A percentile compares a stretch with the other conserved stretches of the same genome.
phyloP scores from a whole-genome alignment of 2,797 vertebrate species.

The Sparus aurata region DNA sequence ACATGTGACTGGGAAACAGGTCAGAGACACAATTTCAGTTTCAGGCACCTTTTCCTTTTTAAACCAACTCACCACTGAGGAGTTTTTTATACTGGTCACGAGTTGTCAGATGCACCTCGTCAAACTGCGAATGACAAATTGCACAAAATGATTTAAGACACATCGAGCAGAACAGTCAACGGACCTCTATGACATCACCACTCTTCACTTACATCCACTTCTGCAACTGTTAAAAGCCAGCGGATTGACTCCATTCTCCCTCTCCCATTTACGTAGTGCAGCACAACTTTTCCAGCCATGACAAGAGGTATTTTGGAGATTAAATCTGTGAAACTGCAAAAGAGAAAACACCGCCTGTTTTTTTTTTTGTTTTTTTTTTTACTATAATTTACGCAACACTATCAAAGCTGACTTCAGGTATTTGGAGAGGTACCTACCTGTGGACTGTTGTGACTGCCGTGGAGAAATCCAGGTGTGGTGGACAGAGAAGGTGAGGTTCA shows the following conservation, averaged over 20 bases:
- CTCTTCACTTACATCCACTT: constrained; percentile 86
- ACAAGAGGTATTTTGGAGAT: neutral
- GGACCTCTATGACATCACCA: neutral
- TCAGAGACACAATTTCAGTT: neutral
- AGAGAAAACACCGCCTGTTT: neutral
- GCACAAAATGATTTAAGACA: neutral
- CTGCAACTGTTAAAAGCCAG: constrained; percentile 91
- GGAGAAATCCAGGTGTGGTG: too few species aligned
- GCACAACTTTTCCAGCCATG: constrained; percentile 87
- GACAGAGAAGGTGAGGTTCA: too few species aligned
- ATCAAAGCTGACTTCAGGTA: too few species aligned
- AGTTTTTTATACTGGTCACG: constrained; percentile 86
- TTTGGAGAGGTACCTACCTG: too few species aligned
- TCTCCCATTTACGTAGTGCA: constrained; percentile 89
- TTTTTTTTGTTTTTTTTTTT: too few species aligned
- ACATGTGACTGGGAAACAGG: neutral
- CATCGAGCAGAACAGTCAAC: neutral
- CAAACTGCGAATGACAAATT: constrained; percentile 84
- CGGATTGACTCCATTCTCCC: constrained; percentile 93
- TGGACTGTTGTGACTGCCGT: too few species aligned
- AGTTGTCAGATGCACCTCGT: constrained; percentile 87
- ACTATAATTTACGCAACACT: too few species aligned
- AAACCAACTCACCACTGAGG: constrained; percentile 81
- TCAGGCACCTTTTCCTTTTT: neutral
- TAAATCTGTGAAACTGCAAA: neutral